phyloP scores from a whole-genome alignment of 2,797 vertebrate species.

The Fringilla coelebs region DNA sequence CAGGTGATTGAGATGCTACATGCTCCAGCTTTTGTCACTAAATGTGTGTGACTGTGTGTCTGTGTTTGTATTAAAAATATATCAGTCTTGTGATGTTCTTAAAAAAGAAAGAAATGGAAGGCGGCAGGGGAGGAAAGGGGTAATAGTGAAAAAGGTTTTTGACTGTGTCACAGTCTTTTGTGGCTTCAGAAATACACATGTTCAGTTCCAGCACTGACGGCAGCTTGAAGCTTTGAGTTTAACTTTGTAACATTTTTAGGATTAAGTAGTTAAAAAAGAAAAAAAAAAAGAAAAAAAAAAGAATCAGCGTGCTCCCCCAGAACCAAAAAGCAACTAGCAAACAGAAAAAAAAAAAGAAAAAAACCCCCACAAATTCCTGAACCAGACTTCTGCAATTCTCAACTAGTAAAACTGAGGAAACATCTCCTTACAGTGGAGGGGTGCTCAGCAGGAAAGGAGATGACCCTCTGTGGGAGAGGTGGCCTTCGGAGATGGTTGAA shows the following conservation, averaged over 20 bases:
- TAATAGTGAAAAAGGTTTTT: slow-evolving; percentile 36
- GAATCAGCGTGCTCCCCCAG: background rate
- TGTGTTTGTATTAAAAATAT: slow-evolving; percentile 48
- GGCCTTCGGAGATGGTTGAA: slow-evolving; percentile 32
- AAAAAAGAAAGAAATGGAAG: slow-evolving; percentile 47
- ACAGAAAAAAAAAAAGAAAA: background rate
- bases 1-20: slow-evolving; percentile 55
- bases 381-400: background rate
- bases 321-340: background rate
- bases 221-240: slow-evolving; percentile 54
- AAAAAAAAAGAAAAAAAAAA: background rate
- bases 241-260: slow-evolving; percentile 47
- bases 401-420: background rate
- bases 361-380: background rate
- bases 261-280: background rate
- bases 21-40: slow-evolving; percentile 54
- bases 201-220: slow-evolving; percentile 60
- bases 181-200: slow-evolving; percentile 56
- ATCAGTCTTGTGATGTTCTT: slow-evolving; percentile 51
- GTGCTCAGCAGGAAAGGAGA: background rate
- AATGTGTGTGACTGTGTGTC: background rate
- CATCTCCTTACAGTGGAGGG: background rate
- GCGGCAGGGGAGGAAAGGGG: background rate
- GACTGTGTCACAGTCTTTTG: slow-evolving; percentile 14
- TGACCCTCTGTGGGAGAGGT: background rate